These are phyloP conservation scores for Mirza zaza DNA, from an alignment of 2,113 vertebrate genomes.

Conservation along the genomic window DNA sequence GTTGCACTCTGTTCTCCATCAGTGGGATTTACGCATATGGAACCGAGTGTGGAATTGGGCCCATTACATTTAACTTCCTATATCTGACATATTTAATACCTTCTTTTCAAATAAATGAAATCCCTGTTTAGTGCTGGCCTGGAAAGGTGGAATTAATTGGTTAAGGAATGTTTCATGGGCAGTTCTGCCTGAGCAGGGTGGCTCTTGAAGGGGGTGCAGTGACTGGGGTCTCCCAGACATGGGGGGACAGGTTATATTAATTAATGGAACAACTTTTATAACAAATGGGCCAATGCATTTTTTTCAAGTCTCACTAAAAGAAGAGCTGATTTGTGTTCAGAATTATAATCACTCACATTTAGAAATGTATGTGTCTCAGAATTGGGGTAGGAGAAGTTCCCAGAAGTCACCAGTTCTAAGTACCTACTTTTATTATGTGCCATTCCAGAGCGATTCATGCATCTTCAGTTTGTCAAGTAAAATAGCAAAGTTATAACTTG, in stretches of 20 bases:
- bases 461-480: not conserved
- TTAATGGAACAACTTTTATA: not conserved
- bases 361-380: not conserved
- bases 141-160: not conserved
- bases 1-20: conserved; percentile 70
- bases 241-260: not conserved
- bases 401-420: not conserved
- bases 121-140: conserved; percentile 44
- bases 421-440: not conserved
- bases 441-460: not conserved
- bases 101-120: conserved; percentile 75
- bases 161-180: not conserved
- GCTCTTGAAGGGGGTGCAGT: not conserved
- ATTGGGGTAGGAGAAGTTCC: not conserved
- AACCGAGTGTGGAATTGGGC: conserved; percentile 74
- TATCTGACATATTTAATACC: conserved; percentile 78
- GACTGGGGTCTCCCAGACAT: not conserved
- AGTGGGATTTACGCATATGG: conserved; percentile 77
- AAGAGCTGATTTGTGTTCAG: not conserved
- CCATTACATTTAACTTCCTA: conserved; percentile 77
- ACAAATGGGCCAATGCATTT: not conserved
- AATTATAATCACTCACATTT: not conserved
- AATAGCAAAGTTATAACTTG: not conserved
- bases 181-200: not conserved
- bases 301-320: not conserved